Evolutionary conservation across 2,113 vertebrate genomes (phyloP).

Genomic region (Burhinus oedicnemus): DNA sequence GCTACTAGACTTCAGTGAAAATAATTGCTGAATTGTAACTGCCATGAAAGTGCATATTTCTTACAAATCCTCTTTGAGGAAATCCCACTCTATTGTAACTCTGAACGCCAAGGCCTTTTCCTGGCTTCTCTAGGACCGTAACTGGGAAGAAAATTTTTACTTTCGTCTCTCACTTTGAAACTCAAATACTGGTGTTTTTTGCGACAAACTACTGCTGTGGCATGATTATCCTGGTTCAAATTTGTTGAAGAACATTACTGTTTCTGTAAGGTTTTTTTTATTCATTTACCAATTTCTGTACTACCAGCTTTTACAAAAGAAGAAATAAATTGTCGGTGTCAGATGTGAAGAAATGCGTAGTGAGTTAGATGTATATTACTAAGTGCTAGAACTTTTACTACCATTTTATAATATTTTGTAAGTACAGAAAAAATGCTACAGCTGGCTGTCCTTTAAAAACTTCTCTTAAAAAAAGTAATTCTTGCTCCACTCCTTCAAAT

Average conservation of each 20-base stretch:
- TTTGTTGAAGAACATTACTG: neutral
- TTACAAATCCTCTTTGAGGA: neutral
- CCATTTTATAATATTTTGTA: neutral
- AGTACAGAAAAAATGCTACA: neutral
- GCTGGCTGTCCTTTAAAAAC: neutral
- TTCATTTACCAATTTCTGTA: neutral
- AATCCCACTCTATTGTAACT: neutral
- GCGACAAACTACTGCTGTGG: neutral
- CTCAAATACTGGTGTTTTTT: neutral
- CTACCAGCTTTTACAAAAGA: neutral
- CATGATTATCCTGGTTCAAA: neutral
- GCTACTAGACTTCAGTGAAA: neutral
- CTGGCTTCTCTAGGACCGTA: neutral
- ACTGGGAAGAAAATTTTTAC: neutral
- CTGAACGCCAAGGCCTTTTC: neutral
- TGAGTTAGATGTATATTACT: neutral
- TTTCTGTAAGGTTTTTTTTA: neutral
- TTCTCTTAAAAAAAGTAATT: neutral
- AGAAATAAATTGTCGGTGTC: neutral
- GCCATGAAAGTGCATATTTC: neutral
- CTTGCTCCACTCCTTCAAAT: neutral
- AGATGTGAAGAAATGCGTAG: neutral
- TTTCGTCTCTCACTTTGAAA: neutral
- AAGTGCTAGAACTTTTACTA: neutral
- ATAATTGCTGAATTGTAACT: neutral